Evolutionary conservation across 2,888 invertebrate species (phyloP).

Genomic region (Willowsia nigromaculata): DNA sequence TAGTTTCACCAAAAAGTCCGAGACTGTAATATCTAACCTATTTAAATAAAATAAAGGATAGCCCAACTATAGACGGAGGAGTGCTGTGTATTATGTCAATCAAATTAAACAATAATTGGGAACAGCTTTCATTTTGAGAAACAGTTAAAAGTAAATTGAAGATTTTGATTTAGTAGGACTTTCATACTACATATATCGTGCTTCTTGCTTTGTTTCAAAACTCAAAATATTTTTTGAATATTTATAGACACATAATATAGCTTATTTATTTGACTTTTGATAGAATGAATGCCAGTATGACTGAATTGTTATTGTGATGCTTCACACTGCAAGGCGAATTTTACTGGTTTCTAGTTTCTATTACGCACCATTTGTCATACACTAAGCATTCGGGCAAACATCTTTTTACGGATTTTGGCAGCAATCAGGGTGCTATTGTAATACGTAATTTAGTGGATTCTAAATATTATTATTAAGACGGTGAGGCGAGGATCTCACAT

Average conservation of each 20-base stretch:
- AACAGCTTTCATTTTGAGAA: too few relatives aligned
- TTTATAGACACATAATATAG: background rate
- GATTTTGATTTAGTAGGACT: background rate
- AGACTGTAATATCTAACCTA: too few relatives aligned
- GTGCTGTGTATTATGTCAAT: too few relatives aligned
- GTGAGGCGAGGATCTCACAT: background rate
- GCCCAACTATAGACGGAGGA: too few relatives aligned
- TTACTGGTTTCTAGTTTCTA: conserved; percentile 4
- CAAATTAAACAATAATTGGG: too few relatives aligned
- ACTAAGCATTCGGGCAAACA: background rate
- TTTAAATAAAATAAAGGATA: too few relatives aligned
- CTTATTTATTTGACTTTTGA: background rate
- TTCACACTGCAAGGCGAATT: background rate
- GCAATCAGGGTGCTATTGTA: background rate
- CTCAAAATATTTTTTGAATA: background rate
- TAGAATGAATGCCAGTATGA: background rate
- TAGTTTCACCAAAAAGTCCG: too few relatives aligned
- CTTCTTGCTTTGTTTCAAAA: background rate
- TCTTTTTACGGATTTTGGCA: background rate
- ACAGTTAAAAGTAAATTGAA: background rate
- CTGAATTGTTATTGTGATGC: background rate
- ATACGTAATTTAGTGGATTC: background rate
- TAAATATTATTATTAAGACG: background rate
- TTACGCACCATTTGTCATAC: background rate
- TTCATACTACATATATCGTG: background rate